phyloP scores from a whole-genome alignment of 2,113 vertebrate species.

The Dasyurus viverrinus region DNA sequence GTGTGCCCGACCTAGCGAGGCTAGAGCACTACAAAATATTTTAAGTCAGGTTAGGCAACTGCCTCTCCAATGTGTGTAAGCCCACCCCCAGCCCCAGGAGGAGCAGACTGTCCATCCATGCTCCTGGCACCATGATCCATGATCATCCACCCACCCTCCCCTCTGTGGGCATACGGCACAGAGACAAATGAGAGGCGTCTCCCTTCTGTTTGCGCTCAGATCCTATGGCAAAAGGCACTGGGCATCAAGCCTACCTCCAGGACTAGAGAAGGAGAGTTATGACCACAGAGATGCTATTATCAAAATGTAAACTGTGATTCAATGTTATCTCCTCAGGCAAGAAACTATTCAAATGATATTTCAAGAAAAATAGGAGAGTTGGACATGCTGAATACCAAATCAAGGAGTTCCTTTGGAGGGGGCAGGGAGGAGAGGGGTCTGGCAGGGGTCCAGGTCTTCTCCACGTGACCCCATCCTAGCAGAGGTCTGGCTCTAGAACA shows the following conservation, averaged over 20 bases:
- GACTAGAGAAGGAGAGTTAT: neutral
- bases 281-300: slow-evolving; percentile 33
- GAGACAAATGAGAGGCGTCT: neutral
- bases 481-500: neutral
- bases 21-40: neutral
- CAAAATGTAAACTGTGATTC: neutral
- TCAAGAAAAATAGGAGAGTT: neutral
- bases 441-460: neutral
- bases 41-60: neutral
- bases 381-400: slow-evolving; percentile 31
- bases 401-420: neutral
- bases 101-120: neutral
- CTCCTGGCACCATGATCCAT: neutral
- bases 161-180: neutral
- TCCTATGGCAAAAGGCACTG: neutral
- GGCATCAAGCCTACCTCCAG: slow-evolving; percentile 6
- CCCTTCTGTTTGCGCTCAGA: neutral
- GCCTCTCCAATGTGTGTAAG: neutral
- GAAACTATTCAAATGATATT: slow-evolving; percentile 10
- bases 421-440: neutral
- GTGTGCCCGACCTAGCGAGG: neutral
- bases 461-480: neutral
- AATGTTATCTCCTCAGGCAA: slow-evolving; percentile 1
- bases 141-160: neutral
- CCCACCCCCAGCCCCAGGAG: slow-evolving; percentile 1